A percentile compares a stretch with the other conserved stretches of the same genome.
Conservation (phyloP, 2,797 vertebrate genomes). For the Epinephelus coioides region DNA sequence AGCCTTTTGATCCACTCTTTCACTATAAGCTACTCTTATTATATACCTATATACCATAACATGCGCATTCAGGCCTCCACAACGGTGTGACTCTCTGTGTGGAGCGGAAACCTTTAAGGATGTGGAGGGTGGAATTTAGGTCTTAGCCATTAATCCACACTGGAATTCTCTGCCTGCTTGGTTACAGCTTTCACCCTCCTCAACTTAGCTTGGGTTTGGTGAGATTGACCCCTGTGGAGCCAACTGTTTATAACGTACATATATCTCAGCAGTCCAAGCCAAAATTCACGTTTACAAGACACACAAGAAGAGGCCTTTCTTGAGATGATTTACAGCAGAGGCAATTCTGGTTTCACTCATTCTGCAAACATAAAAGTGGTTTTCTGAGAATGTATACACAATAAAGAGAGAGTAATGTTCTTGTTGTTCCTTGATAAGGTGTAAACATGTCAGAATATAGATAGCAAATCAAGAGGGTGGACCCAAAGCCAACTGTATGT, state of each 20-base stretch:
- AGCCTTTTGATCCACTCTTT: constrained; percentile 17
- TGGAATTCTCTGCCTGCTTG: constrained; percentile 77
- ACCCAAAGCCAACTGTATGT: background rate
- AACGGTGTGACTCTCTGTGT: constrained; percentile 42
- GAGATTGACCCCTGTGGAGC: constrained; percentile 45
- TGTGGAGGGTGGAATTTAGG: constrained; percentile 71
- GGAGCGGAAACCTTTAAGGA: constrained; percentile 67
- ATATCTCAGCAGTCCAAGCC: background rate
- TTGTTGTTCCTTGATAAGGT: constrained; percentile 30
- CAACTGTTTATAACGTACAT: constrained; percentile 34
- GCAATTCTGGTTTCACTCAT: constrained; percentile 27
- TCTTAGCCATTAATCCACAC: constrained; percentile 85
- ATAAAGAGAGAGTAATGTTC: constrained; percentile 25
- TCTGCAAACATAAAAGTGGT: background rate
- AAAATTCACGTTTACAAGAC: constrained; percentile 34
- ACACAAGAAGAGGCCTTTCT: constrained; percentile 5
- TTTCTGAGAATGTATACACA: constrained; percentile 16
- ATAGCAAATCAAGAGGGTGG: constrained; percentile 26
- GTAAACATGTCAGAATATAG: constrained; percentile 38
- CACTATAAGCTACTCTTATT: constrained; percentile 11
- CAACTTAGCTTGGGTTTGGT: constrained; percentile 35
- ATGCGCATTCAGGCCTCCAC: constrained; percentile 10
- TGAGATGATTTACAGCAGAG: constrained; percentile 24
- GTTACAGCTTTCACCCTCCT: constrained; percentile 44
- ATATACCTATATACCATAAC: background rate